Conservation (phyloP, 2,888 invertebrate genomes). For the Isoperla grammatica region DNA sequence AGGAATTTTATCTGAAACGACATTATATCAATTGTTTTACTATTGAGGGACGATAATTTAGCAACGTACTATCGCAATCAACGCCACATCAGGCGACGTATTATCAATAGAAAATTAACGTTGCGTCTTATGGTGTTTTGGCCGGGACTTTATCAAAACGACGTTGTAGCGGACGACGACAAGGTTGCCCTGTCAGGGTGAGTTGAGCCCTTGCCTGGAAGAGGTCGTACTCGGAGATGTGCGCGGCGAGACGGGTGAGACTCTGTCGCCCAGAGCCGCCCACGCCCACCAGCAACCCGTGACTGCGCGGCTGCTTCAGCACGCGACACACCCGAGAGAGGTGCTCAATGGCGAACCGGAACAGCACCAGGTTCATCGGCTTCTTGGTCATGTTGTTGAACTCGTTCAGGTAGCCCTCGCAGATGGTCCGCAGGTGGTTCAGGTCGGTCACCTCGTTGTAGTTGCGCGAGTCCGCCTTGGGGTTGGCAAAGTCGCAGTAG, state of each 20-base stretch:
- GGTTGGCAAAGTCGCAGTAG: conserved; percentile 93
- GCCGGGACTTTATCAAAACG: too few relatives aligned
- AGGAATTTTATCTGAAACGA: too few relatives aligned
- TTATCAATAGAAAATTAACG: too few relatives aligned
- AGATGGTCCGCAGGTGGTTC: conserved; percentile 71
- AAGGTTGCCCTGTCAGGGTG: too few relatives aligned
- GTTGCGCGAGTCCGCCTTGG: conserved; percentile 81
- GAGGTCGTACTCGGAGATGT: conserved; percentile 89
- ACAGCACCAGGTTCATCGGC: conserved; percentile 91
- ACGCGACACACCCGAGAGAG: conserved; percentile 86
- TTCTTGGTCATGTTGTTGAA: conserved; percentile 95
- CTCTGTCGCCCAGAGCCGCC: conserved; percentile 94
- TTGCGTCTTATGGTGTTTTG: too few relatives aligned
- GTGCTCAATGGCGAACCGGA: conserved; percentile 92
- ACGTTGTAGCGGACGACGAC: too few relatives aligned
- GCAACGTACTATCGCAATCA: too few relatives aligned
- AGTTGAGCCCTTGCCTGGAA: conserved; percentile 58
- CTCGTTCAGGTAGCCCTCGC: conserved; percentile 83
- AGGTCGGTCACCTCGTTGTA: conserved; percentile 86
- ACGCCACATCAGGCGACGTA: too few relatives aligned
- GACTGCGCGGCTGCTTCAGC: conserved; percentile 85
- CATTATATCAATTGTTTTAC: too few relatives aligned
- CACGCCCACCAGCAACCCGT: conserved; percentile 84
- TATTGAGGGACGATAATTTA: too few relatives aligned
- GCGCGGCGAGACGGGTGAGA: conserved; percentile 81